Evolutionary conservation across 2,888 invertebrate genomes (phyloP).

Genomic region (Orthonychiurus folsomi): DNA sequence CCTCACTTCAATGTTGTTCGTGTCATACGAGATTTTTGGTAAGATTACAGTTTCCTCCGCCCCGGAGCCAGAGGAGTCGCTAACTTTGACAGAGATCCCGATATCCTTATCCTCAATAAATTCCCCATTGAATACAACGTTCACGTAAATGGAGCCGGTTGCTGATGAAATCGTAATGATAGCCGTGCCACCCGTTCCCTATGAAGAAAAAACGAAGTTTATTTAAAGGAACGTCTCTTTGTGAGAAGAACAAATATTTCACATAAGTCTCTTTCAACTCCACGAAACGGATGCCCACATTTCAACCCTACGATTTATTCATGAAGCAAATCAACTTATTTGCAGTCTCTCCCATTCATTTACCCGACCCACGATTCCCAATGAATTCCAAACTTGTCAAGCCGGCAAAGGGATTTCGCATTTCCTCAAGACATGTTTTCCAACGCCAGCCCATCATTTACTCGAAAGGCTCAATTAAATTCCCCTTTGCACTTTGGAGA

Average conservation of each 20-base stretch:
- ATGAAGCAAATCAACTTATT: background rate
- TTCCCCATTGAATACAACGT: conserved; percentile 71
- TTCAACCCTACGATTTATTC: background rate
- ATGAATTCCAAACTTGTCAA: background rate
- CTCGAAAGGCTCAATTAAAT: background rate
- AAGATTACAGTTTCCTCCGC: conserved; percentile 36
- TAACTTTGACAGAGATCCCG: conserved; percentile 34
- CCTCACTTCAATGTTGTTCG: conserved; percentile 65
- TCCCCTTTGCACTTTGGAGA: background rate
- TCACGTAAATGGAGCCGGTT: conserved; percentile 65
- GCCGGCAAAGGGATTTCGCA: too few relatives aligned
- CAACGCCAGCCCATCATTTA: background rate
- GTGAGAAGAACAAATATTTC: too few relatives aligned
- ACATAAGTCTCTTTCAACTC: too few relatives aligned
- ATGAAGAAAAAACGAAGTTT: conserved; percentile 12
- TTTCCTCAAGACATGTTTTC: background rate
- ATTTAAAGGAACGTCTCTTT: too few relatives aligned
- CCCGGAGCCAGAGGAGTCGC: conserved; percentile 35
- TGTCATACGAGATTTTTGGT: conserved; percentile 40
- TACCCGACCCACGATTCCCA: background rate
- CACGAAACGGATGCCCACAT: background rate
- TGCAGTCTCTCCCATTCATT: background rate
- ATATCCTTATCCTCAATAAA: conserved; percentile 47
- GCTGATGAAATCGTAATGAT: conserved; percentile 67
- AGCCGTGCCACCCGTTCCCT: conserved; percentile 70